phyloP scores from a whole-genome alignment of 2,888 invertebrate genomes.

The Lasioglossum leucozonium region DNA sequence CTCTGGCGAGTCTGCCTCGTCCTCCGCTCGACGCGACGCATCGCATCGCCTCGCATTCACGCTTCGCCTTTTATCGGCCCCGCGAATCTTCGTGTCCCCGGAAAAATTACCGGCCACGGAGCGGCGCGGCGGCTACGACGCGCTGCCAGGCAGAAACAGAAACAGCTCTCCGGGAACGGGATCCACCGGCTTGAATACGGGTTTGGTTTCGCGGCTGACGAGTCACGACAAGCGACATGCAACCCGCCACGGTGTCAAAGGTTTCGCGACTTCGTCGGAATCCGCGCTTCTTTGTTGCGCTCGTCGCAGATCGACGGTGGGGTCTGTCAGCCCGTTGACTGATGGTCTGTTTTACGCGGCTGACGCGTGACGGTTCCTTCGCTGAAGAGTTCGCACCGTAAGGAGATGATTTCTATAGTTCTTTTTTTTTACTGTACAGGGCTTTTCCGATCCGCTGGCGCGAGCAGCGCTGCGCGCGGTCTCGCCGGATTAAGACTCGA shows the following conservation, averaged over 20 bases:
- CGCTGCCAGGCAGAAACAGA: neutral
- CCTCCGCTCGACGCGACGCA: neutral
- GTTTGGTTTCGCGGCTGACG: slow-evolving; percentile 18
- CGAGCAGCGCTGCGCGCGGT: neutral
- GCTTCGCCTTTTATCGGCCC: slow-evolving; percentile 43
- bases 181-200: slow-evolving; percentile 38
- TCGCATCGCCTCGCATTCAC: neutral
- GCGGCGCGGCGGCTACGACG: neutral
- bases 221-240: slow-evolving; percentile 11
- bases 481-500: too few relatives aligned
- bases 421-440: neutral
- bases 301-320: neutral
- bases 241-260: slow-evolving; percentile 24
- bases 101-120: slow-evolving; percentile 46
- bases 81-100: slow-evolving; percentile 45
- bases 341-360: neutral
- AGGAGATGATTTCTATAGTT: neutral
- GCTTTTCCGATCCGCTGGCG: neutral
- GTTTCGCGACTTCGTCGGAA: slow-evolving; percentile 25
- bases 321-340: neutral
- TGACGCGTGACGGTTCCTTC: neutral
- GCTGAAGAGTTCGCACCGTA: neutral
- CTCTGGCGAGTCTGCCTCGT: neutral
- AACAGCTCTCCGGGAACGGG: neutral
- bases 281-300: neutral